Percentiles rank a stretch among this genome's conserved stretches.
phyloP scores from a whole-genome alignment of 2,888 invertebrate genomes.

The Sepioteuthis lessoniana region DNA sequence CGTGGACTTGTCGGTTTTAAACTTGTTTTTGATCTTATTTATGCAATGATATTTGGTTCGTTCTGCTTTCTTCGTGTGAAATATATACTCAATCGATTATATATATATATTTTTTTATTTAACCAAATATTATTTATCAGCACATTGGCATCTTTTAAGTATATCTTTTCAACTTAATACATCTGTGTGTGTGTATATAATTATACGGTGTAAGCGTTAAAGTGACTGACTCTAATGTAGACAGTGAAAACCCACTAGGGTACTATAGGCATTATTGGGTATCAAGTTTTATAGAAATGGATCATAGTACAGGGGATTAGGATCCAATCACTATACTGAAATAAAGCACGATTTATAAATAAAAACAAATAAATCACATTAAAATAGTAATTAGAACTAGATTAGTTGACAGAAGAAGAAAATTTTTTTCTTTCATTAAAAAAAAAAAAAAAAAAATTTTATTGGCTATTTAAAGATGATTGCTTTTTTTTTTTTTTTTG shows the following conservation, averaged over 20 bases:
- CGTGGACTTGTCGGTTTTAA: not conserved
- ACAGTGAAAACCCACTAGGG: conserved; percentile 33
- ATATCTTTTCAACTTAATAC: not conserved
- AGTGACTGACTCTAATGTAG: conserved; percentile 16
- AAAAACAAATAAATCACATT: too few species aligned
- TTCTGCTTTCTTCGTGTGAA: not conserved
- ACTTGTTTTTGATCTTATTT: not conserved
- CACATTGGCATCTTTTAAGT: not conserved
- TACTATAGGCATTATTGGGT: not conserved
- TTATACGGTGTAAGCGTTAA: not conserved
- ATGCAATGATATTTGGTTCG: not conserved
- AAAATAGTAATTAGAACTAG: too few species aligned
- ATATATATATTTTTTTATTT: not conserved
- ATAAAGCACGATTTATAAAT: too few species aligned
- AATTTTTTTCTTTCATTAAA: too few species aligned
- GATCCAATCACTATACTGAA: too few species aligned
- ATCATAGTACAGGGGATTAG: not conserved
- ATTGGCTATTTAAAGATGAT: too few species aligned
- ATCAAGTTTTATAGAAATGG: not conserved
- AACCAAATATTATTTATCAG: not conserved
- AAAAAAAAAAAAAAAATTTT: too few species aligned
- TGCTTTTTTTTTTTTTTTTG: too few species aligned
- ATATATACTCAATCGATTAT: too few species aligned
- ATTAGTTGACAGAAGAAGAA: not conserved
- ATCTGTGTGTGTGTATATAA: not conserved